Evolutionary conservation across 2,797 vertebrate genomes (phyloP).

Genomic region (Borostomias antarcticus): DNA sequence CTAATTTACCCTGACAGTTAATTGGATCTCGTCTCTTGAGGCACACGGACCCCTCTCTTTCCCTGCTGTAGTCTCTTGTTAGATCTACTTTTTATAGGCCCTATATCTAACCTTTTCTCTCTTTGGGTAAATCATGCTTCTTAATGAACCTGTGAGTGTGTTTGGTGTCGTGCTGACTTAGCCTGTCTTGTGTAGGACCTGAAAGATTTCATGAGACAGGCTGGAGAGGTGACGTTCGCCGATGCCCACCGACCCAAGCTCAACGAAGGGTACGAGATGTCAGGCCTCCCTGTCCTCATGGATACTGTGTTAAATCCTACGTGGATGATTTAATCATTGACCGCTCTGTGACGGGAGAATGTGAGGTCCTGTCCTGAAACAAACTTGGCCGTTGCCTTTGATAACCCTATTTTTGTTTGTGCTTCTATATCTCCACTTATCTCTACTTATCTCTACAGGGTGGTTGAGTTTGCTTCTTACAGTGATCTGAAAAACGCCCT

Average conservation of each 20-base stretch:
- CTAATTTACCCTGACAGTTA: not conserved
- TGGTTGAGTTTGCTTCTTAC: slow-evolving; percentile 97
- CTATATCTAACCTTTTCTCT: slow-evolving; percentile 65
- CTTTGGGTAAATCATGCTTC: slow-evolving; percentile 58
- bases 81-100: slow-evolving; percentile 49
- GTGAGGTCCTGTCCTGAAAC: too few species aligned
- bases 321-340: too few species aligned
- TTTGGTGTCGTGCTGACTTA: slow-evolving; percentile 53
- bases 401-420: too few species aligned
- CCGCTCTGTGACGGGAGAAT: too few species aligned
- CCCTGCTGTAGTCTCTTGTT: slow-evolving; percentile 61
- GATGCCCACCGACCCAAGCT: slow-evolving; percentile 95
- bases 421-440: not conserved
- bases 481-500: slow-evolving; percentile 97
- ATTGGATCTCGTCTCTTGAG: slow-evolving; percentile 33
- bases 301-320: too few species aligned
- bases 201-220: slow-evolving; percentile 99
- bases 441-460: slow-evolving; percentile 65
- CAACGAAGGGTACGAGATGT: slow-evolving; percentile 89
- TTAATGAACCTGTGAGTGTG: slow-evolving; percentile 36
- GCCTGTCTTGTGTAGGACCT: slow-evolving; percentile 87
- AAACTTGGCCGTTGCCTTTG: not conserved
- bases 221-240: slow-evolving; percentile 97
- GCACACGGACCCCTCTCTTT: slow-evolving; percentile 65
- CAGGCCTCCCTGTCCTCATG: too few species aligned